These are phyloP conservation scores for Andrena flavipes DNA, from an alignment of 2,888 invertebrate genomes.

Conservation along the genomic window DNA sequence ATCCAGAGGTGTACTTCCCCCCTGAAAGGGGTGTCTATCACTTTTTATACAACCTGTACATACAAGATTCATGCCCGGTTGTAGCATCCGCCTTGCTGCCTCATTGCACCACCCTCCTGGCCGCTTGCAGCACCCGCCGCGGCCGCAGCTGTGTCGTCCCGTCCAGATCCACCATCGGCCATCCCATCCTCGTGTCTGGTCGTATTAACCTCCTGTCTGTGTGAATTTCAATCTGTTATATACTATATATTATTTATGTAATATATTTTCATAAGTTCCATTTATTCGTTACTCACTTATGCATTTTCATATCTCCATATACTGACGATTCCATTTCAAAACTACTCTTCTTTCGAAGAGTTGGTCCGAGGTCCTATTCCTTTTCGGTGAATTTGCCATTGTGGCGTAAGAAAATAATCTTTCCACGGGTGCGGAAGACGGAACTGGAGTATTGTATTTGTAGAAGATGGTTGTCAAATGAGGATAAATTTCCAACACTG, in stretches of 20 bases:
- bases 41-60: background rate
- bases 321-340: background rate
- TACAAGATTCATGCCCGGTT: background rate
- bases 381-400: background rate
- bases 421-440: constrained; percentile 2
- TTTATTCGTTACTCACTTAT: background rate
- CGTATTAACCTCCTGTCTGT: background rate
- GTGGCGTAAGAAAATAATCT: constrained; percentile 10
- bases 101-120: background rate
- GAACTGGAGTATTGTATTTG: background rate
- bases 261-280: background rate
- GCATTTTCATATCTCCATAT: background rate
- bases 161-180: background rate
- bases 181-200: background rate
- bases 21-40: no score
- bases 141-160: background rate
- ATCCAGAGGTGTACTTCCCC: no score
- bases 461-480: background rate
- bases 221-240: background rate
- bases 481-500: background rate
- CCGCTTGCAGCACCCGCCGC: background rate
- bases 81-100: background rate
- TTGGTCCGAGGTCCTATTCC: background rate
- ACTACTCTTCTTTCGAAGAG: background rate
- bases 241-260: constrained; percentile 1